Conservation (phyloP, 2,797 vertebrate species). For the Carduelis carduelis region DNA sequence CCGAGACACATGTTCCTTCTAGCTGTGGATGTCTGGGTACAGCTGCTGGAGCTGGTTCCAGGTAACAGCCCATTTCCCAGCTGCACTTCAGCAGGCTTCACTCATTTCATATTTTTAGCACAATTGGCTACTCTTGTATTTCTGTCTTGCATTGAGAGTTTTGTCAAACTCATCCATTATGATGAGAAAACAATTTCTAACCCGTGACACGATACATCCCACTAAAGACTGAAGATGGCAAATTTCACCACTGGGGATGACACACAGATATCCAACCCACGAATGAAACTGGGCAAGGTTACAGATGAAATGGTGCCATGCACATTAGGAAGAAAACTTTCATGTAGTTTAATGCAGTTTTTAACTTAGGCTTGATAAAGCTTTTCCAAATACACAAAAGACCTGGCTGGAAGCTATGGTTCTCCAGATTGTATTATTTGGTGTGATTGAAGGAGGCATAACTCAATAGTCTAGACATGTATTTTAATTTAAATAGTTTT, state of each 20-base stretch:
- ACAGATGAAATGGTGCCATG: not conserved
- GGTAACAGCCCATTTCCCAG: not conserved
- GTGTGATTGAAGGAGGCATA: constrained; percentile 1
- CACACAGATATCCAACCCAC: not conserved
- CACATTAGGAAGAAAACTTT: not conserved
- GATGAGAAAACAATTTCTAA: not conserved
- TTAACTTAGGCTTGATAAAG: not conserved
- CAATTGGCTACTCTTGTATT: not conserved
- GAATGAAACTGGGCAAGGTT: not conserved
- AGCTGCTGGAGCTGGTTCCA: not conserved
- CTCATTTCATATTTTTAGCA: not conserved
- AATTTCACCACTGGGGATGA: not conserved
- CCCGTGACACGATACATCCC: not conserved
- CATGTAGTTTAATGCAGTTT: not conserved
- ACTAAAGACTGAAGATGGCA: not conserved
- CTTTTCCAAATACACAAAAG: constrained; percentile 13
- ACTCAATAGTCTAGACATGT: constrained; percentile 20
- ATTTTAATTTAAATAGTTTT: constrained; percentile 52
- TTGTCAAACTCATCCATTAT: not conserved
- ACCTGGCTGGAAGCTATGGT: not conserved
- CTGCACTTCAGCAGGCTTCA: not conserved
- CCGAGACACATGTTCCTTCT: fast-evolving
- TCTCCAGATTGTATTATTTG: not conserved
- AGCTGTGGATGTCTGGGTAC: not conserved
- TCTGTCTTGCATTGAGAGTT: not conserved